Evolutionary conservation across 2,888 invertebrate genomes (phyloP), one percentile per base, ranked within the genome.

Genomic region (Parnassius smintheus): DNA sequence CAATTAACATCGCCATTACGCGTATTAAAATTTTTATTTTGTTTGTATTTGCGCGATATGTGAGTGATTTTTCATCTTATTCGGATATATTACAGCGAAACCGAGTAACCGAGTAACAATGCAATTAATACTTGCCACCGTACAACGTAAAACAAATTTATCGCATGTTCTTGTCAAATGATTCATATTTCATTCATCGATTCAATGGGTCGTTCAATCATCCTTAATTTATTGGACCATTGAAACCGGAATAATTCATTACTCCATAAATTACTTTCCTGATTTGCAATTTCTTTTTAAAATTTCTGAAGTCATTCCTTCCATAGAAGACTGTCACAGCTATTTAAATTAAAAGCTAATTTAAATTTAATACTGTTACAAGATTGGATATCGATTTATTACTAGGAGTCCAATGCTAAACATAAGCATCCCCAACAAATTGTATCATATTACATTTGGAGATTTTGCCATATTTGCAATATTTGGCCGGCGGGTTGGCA

Each of bases 121-220:
- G 18, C 45, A 56, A 51, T 61, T 61, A 61, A 56, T 61, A 50
- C 49, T 48, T 48, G 45, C 18, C 56, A 35, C 35, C 12, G 56
- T 56, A 61, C 51, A 13, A 41, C 25, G 50, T 48, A 48, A 42
- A 48, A 62, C 52, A 48, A 57, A 62, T 56, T 62, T 56, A 61
- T 56, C 35, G 45, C 56, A 13, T 10, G 25, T 61, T 56, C 46
- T 51, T 57, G 56, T 62, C 52, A 57, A 57, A 52, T 57, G 56
- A 57, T 56, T 57, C 61, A 57, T 62, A 57, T 46, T 57, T 62
- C 56, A 56, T 46, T 61, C 61, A 61, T 41, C 61, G 42, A 62
- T 62, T 57, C 52, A 62, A 48, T 57, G 56, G 56, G 46, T 45
- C 61, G 61, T 57, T 62, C 61, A 56, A 45, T 56, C 61, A 61